Evolutionary conservation across 1,140 invertebrate genomes (phyloP).

Genomic region (Ganaspis sp.): DNA sequence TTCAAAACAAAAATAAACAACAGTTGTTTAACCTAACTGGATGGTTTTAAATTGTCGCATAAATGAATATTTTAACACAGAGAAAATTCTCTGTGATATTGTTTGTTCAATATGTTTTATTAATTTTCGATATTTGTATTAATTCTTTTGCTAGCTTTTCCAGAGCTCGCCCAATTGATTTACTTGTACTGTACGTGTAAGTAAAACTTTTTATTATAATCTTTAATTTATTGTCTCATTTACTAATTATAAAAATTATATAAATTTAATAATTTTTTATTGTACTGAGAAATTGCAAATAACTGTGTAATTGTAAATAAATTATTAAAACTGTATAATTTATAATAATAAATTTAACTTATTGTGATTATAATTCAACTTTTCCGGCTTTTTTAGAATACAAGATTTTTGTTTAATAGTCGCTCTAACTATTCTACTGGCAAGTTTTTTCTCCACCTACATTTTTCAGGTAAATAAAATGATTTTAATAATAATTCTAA

Average conservation of each 20-base stretch:
- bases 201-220: conserved; percentile 46
- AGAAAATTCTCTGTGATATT: conserved; percentile 67
- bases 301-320: too few relatives aligned
- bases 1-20: neutral
- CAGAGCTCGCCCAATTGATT: conserved; percentile 62
- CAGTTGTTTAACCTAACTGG: neutral
- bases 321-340: neutral
- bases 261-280: too few relatives aligned
- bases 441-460: conserved; percentile 84
- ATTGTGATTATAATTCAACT: neutral
- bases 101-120: conserved; percentile 67
- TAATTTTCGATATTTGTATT: conserved; percentile 69
- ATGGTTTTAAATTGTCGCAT: neutral
- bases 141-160: conserved; percentile 72
- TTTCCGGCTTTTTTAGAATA: conserved; percentile 75
- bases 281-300: too few relatives aligned
- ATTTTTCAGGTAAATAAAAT: conserved; percentile 82
- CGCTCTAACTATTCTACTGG: conserved; percentile 79
- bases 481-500: too few relatives aligned
- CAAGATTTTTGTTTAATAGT: conserved; percentile 83
- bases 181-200: conserved; percentile 71
- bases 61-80: conserved; percentile 68
- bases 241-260: too few relatives aligned
- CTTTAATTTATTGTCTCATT: too few relatives aligned
- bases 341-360: neutral